These are phyloP conservation scores for Agapornis roseicollis DNA, from an alignment of 2,113 vertebrate genomes.

Conservation along the genomic window DNA sequence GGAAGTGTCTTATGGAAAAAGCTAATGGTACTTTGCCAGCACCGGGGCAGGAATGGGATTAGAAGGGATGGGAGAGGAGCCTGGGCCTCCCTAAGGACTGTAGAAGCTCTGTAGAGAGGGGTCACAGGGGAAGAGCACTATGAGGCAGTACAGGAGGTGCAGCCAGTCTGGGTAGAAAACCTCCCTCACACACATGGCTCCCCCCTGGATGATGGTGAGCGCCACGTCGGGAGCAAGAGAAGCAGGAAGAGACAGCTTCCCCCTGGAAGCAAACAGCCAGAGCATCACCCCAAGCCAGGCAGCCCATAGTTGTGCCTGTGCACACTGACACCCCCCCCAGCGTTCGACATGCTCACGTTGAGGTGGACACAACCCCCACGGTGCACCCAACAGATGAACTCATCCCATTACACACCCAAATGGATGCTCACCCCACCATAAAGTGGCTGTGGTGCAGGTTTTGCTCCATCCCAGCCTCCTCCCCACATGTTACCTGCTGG, in stretches of 20 bases:
- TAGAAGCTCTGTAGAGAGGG: constrained; percentile 71
- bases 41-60: background rate
- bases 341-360: background rate
- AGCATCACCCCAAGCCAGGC: background rate
- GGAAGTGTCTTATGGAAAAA: background rate
- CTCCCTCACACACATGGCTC: constrained; percentile 64
- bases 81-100: background rate
- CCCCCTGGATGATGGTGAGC: constrained; percentile 76
- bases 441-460: background rate
- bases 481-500: constrained; percentile 69
- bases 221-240: constrained; percentile 80
- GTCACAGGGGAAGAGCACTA: constrained; percentile 75
- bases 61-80: background rate
- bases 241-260: constrained; percentile 40
- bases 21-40: background rate
- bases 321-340: background rate
- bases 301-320: background rate
- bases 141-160: constrained; percentile 17
- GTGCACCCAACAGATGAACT: background rate
- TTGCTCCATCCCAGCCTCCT: background rate
- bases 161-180: constrained; percentile 82
- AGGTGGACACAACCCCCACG: background rate
- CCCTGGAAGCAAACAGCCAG: constrained; percentile 47
- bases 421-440: fast-evolving
- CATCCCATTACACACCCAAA: background rate